Evolutionary conservation across 2,113 vertebrate species (phyloP).

Genomic region (Grammomys surdaster): DNA sequence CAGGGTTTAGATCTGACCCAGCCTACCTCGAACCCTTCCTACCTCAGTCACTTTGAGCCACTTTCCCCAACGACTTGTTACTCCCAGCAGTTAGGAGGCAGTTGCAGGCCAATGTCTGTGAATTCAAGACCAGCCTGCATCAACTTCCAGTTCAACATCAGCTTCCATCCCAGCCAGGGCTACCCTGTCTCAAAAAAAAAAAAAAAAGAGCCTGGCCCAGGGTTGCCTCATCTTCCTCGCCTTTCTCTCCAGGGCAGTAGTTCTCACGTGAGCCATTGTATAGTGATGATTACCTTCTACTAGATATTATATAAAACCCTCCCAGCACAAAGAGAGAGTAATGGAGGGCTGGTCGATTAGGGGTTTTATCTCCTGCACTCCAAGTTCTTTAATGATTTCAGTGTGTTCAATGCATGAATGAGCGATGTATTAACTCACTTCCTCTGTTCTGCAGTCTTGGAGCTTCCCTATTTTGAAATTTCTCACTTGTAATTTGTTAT

Average conservation of each 20-base stretch:
- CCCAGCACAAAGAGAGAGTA: neutral
- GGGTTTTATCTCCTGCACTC: conserved; percentile 16
- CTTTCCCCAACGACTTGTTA: neutral
- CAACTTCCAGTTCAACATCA: too few relatives aligned
- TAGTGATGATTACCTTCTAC: neutral
- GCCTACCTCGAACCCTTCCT: neutral
- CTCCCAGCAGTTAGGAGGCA: neutral
- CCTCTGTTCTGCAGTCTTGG: neutral
- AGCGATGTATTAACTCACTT: conserved; percentile 30
- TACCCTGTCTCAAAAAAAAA: neutral
- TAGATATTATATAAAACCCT: neutral
- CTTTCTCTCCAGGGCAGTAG: neutral
- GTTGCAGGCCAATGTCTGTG: neutral
- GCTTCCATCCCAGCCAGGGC: neutral
- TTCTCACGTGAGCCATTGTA: neutral
- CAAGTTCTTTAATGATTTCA: neutral
- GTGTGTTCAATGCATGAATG: conserved; percentile 42
- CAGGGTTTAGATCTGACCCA: neutral
- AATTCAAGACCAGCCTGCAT: neutral
- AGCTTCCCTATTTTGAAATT: conserved; percentile 54
- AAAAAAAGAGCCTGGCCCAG: neutral
- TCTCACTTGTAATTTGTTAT: conserved; percentile 45
- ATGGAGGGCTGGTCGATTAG: neutral
- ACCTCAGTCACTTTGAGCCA: neutral
- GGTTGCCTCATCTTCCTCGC: neutral